phyloP scores from a whole-genome alignment of 2,113 vertebrate genomes.

The Sylvietta virens region DNA sequence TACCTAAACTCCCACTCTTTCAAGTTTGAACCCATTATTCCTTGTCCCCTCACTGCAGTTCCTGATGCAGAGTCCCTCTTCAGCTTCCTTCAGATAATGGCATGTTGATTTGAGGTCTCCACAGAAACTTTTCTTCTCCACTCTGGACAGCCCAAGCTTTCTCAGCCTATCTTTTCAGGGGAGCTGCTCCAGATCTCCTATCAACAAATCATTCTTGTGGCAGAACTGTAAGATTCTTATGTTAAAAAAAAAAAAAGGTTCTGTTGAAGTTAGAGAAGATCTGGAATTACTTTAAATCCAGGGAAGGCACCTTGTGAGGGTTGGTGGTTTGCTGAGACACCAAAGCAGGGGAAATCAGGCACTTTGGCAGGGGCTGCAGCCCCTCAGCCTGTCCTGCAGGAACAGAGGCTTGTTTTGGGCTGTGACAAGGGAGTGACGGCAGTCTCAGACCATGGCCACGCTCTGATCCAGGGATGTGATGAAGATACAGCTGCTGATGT shows the following conservation, averaged over 20 bases:
- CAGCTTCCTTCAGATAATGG: not conserved
- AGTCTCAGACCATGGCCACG: not conserved
- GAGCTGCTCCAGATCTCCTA: not conserved
- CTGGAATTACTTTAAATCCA: not conserved
- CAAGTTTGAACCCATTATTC: too few relatives aligned
- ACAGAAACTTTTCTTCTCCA: not conserved
- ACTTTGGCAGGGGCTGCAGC: not conserved
- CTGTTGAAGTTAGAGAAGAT: not conserved
- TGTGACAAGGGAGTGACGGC: not conserved
- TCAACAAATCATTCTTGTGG: not conserved
- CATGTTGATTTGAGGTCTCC: not conserved
- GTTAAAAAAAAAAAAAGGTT: not conserved
- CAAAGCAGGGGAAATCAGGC: not conserved
- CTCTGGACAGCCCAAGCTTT: not conserved
- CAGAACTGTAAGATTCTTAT: not conserved
- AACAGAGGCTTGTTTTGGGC: fast-evolving
- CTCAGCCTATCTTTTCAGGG: not conserved
- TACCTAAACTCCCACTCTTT: not conserved
- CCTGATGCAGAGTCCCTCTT: not conserved
- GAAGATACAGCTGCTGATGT: not conserved
- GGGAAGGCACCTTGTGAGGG: not conserved
- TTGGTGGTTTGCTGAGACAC: not conserved
- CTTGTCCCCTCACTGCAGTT: not conserved
- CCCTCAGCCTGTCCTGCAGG: not conserved
- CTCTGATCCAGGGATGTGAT: not conserved